Evolutionary conservation across 1,140 invertebrate genomes (phyloP).

Genomic region (Drosophila repleta): DNA sequence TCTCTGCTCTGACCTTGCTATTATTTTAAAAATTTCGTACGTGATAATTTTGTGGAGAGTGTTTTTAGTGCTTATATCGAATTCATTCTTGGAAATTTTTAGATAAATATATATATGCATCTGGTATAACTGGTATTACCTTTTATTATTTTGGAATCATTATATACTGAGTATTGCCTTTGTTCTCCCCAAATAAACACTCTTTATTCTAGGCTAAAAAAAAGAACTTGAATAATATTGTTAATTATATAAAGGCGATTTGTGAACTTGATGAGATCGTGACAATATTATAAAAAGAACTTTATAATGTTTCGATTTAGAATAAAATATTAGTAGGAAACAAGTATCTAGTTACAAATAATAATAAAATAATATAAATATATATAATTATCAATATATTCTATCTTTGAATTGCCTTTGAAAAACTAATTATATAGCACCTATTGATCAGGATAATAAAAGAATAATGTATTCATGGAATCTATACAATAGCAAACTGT

Average conservation of each 20-base stretch:
- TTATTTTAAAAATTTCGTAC: background rate
- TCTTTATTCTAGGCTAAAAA: background rate
- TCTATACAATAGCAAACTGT: too few species aligned
- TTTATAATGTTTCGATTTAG: background rate
- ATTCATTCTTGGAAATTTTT: background rate
- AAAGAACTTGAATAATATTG: background rate
- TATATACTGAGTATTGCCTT: background rate
- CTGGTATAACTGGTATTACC: background rate
- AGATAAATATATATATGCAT: background rate
- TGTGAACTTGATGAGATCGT: constrained; percentile 1
- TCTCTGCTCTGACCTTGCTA: background rate
- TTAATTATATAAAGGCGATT: background rate
- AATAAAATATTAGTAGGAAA: background rate
- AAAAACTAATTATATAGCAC: too few species aligned
- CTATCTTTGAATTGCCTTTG: too few species aligned
- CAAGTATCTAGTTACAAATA: too few species aligned
- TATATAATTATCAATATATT: too few species aligned
- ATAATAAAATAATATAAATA: too few species aligned
- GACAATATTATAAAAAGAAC: background rate
- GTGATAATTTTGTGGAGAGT: background rate
- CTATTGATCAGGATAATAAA: too few species aligned
- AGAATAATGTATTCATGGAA: too few species aligned
- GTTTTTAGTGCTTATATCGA: background rate
- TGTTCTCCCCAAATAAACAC: background rate
- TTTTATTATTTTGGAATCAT: background rate